phyloP scores from a whole-genome alignment of 2,797 vertebrate species.

The Avahi laniger region DNA sequence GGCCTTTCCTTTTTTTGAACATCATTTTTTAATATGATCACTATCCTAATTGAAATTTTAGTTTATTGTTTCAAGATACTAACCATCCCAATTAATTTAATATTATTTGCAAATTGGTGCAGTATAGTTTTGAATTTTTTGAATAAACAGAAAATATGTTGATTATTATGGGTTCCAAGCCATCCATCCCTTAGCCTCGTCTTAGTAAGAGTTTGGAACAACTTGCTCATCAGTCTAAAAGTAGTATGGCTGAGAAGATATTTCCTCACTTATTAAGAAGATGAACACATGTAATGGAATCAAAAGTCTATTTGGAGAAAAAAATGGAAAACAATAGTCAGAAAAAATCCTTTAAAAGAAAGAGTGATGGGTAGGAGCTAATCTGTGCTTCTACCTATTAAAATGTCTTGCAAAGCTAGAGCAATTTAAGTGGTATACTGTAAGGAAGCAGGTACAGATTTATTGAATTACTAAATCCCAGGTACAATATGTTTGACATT shows the following conservation, averaged over 20 bases:
- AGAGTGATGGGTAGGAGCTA: neutral
- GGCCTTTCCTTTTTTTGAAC: neutral
- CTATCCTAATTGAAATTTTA: constrained; percentile 26
- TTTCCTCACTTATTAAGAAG: constrained; percentile 21
- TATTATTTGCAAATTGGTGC: neutral
- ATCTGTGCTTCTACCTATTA: neutral
- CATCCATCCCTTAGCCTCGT: neutral
- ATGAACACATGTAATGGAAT: neutral
- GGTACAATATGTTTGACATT: neutral
- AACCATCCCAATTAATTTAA: neutral
- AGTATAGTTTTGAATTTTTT: constrained; percentile 1
- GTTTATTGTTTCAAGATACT: neutral
- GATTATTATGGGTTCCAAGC: neutral
- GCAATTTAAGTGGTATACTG: neutral
- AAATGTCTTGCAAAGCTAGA: neutral
- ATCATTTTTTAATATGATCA: neutral
- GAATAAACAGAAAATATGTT: neutral
- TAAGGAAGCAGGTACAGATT: neutral
- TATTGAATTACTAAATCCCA: neutral
- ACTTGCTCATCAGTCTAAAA: neutral
- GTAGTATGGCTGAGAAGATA: neutral
- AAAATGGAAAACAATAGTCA: neutral
- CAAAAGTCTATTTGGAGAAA: neutral
- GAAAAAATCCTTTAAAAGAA: constrained; percentile 21
- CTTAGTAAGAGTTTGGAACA: constrained; percentile 6